Evolutionary conservation across 30 jellyfish, hydroid and myxozoan species (phyloP).

Genomic region (Hydractinia symbiolongicarpus): DNA sequence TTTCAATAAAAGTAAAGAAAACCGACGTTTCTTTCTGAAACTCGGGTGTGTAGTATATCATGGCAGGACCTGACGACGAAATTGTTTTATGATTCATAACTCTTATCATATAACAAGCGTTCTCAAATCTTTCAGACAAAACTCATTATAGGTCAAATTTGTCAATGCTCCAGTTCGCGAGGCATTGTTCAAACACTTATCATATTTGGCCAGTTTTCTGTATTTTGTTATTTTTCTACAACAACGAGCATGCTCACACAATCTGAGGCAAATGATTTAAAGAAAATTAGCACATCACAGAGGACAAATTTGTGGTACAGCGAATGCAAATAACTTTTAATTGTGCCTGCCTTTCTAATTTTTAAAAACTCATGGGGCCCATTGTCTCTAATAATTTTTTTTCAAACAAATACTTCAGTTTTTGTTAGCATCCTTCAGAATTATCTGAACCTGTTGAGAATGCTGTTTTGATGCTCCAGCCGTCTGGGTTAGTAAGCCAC

Average conservation of each 20-base stretch:
- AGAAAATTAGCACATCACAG: background rate
- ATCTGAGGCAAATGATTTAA: background rate
- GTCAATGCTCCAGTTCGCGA: slow-evolving; percentile 36
- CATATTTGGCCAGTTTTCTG: background rate
- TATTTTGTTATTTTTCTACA: background rate
- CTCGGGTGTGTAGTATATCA: background rate
- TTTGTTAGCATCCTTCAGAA: too few relatives aligned
- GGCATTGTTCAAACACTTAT: slow-evolving; percentile 26
- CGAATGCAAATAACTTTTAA: slow-evolving; percentile 27
- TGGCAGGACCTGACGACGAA: slow-evolving; percentile 27
- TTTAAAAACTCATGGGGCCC: slow-evolving; percentile 18
- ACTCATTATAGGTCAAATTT: background rate
- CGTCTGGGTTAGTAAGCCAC: background rate
- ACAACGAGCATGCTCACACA: background rate
- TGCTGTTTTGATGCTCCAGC: background rate
- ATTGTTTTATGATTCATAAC: slow-evolving; percentile 28
- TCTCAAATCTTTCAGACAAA: background rate
- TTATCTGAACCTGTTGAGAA: background rate
- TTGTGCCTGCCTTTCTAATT: slow-evolving; percentile 29
- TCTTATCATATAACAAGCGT: background rate
- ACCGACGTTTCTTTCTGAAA: background rate
- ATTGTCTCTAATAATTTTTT: background rate
- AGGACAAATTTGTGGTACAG: slow-evolving; percentile 8
- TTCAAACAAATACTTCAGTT: too few relatives aligned
- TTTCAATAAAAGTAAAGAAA: background rate